A percentile compares a stretch with the other conserved stretches of the same genome.
Conservation (phyloP, 2,888 invertebrate genomes). For the Dexiosoma caninum region DNA sequence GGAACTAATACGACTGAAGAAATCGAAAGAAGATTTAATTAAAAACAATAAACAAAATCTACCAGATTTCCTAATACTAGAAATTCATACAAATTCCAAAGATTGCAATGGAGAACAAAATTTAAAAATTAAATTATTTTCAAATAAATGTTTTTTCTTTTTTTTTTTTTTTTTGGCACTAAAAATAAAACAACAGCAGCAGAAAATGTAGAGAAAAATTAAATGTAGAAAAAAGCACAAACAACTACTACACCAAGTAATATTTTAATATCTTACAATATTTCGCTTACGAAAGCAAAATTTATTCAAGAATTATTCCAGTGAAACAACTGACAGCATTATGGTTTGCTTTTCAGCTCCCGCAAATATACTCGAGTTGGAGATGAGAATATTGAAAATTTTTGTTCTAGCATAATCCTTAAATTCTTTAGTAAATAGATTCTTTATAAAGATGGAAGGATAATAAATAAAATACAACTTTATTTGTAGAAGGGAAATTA, state of each 20-base stretch:
- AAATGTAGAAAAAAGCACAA: not conserved
- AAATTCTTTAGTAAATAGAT: not conserved
- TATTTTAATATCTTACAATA: slow-evolving; percentile 16
- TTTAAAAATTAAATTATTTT: not conserved
- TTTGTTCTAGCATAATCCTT: not conserved
- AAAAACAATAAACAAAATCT: slow-evolving; percentile 44
- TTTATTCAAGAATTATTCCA: slow-evolving; percentile 3
- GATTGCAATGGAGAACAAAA: not conserved
- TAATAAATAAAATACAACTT: too few species aligned
- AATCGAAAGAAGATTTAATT: slow-evolving; percentile 36
- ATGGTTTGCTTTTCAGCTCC: not conserved
- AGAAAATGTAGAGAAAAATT: not conserved
- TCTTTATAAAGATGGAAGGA: too few species aligned
- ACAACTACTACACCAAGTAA: not conserved
- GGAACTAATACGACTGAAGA: not conserved
- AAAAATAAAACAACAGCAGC: not conserved
- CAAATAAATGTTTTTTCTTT: not conserved
- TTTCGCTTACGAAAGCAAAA: slow-evolving; percentile 18
- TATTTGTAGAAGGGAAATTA: too few species aligned
- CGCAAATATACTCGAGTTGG: not conserved
- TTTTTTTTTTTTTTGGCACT: too few species aligned
- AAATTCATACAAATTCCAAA: slow-evolving; percentile 7
- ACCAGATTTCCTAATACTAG: slow-evolving; percentile 30
- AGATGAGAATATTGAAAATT: not conserved
- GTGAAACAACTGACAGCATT: not conserved